Base-by-base conservation (phyloP, 2,888 invertebrate genomes). In the Agonopterix heracliana region DNA sequence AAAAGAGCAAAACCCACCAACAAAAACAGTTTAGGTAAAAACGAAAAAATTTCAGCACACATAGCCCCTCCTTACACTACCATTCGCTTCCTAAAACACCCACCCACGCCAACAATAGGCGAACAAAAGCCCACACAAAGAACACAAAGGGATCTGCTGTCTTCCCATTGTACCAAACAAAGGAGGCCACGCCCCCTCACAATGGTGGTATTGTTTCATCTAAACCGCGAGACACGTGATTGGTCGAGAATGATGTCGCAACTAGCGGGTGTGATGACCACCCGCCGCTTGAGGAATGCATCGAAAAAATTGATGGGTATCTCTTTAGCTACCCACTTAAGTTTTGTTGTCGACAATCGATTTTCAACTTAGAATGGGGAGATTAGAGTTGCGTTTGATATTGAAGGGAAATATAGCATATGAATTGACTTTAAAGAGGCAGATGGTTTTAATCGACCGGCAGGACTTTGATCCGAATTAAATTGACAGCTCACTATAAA, bases 81-180 rank as follows among this genome's bases (percentile, higher is more conserved):
- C 51, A 53, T 54, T 55, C 59, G 54, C 26, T 26, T 26, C 55
- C 55, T 34, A 13, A 34, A 34, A 34, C 41, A 43, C 45, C 61
- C 66, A 68, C 66, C 63, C 68, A 56, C 62, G 50, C 52, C 57
- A 56, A 65, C 64, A 71, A 66, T 61, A 56, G 58, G 56, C 71
- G 56, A 71, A 83, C 81, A 82, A 82, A 63, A 53, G 66, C 61
- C 64, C 74, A 53, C 56, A 83, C 80, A 83, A 86, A 70, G 70
- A 62, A 59, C 54, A 86, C 82, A 87, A 87, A 79, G 81, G 81
- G 78, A 61, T 61, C 65, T 53, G 65, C 78, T 78, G 75, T 84
- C 87, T 80, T 84, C 81, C 88, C 73, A 86, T 87, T 88, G 88
- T 87, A 55, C 77, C 62, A 63, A 65, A 88, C 87, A 87, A 88